Evolutionary conservation across 2,888 invertebrate genomes (phyloP).

Genomic region (Deilephila porcellus): DNA sequence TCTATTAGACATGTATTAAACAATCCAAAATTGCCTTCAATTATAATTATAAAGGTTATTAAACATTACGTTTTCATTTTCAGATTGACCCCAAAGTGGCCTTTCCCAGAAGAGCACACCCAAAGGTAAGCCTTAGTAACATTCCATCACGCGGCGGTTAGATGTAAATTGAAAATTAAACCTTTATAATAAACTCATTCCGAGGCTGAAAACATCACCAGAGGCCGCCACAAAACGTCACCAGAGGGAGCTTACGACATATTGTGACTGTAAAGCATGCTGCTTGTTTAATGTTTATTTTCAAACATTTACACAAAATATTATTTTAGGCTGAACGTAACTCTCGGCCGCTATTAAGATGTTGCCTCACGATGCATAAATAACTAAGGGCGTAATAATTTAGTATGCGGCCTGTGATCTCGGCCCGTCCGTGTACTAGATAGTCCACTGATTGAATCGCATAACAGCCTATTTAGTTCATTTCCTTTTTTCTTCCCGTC

Average conservation of each 20-base stretch:
- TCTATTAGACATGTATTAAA: not conserved
- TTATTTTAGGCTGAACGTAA: constrained; percentile 83
- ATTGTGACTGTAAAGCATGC: constrained; percentile 66
- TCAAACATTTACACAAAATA: constrained; percentile 82
- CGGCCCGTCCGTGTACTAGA: constrained; percentile 66
- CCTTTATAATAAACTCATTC: constrained; percentile 70
- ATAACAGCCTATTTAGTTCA: constrained; percentile 69
- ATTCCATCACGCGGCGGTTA: constrained; percentile 53
- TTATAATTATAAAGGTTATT: not conserved
- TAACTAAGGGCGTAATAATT: constrained; percentile 80
- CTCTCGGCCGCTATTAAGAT: constrained; percentile 80
- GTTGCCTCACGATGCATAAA: constrained; percentile 82
- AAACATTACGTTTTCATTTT: constrained; percentile 69
- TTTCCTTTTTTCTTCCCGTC: constrained; percentile 56
- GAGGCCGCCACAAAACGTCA: constrained; percentile 60
- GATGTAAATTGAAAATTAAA: constrained; percentile 69
- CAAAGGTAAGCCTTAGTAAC: constrained; percentile 91
- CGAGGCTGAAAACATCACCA: constrained; percentile 63
- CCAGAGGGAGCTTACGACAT: constrained; percentile 67
- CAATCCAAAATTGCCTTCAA: not conserved
- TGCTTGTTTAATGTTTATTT: constrained; percentile 82
- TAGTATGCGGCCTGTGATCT: constrained; percentile 80
- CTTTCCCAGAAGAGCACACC: constrained; percentile 99
- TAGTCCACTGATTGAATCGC: constrained; percentile 75
- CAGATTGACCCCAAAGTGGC: constrained; percentile 99